Conservation (phyloP, 1,140 invertebrate genomes). For the Sweltsa coloradensis region DNA sequence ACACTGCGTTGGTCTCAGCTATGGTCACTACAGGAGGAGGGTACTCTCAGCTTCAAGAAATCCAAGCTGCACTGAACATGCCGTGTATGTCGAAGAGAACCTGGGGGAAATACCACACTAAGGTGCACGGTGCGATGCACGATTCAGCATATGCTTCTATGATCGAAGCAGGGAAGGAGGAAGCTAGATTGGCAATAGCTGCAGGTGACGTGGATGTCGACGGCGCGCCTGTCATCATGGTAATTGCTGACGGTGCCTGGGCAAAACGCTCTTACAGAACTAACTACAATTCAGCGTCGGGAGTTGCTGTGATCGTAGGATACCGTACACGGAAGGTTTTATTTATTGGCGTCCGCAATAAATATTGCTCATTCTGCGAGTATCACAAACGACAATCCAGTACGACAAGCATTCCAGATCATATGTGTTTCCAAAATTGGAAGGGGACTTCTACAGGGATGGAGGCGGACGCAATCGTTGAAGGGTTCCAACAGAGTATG, state of each 20-base stretch:
- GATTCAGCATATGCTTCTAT: constrained; percentile 1
- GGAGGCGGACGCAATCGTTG: constrained; percentile 21
- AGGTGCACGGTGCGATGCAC: not conserved
- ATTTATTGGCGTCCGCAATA: too few species aligned
- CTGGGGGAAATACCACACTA: constrained; percentile 3
- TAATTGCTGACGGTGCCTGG: constrained; percentile 25
- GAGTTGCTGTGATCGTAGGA: too few species aligned
- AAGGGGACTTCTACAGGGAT: constrained; percentile 18
- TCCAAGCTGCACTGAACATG: constrained; percentile 7
- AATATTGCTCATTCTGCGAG: too few species aligned
- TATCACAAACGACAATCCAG: too few species aligned
- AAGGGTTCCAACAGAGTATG: constrained; percentile 19
- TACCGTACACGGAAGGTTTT: too few species aligned
- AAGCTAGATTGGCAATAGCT: constrained; percentile 5
- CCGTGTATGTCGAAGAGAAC: constrained; percentile 5
- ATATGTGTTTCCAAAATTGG: constrained; percentile 17
- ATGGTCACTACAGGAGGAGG: not conserved
- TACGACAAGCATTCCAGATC: not conserved
- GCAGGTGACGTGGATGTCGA: constrained; percentile 22
- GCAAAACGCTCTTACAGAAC: constrained; percentile 24
- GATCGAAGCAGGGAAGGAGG: constrained; percentile 2
- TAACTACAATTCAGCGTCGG: constrained; percentile 24
- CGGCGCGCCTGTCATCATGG: constrained; percentile 24
- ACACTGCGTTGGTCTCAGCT: constrained; percentile 1
- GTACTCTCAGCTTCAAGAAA: constrained; percentile 1